These are phyloP conservation scores for Elmis aenea DNA, from an alignment of 2,888 invertebrate species.

Conservation along the genomic window DNA sequence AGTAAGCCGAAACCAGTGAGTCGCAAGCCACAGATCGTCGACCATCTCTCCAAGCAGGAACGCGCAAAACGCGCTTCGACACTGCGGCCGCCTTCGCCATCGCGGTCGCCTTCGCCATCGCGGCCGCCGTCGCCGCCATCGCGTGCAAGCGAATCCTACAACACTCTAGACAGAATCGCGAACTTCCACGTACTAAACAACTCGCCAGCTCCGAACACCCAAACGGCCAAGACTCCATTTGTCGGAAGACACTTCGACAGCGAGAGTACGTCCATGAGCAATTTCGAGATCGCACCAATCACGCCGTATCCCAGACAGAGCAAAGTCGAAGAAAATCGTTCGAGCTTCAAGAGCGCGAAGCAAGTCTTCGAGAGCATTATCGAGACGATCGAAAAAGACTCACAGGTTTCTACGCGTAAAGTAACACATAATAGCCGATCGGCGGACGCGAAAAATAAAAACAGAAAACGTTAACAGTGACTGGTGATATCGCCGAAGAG, in stretches of 20 bases:
- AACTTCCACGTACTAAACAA: conserved; percentile 30
- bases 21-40: no score
- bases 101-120: not conserved
- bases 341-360: conserved; percentile 34
- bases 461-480: no score
- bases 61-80: no score
- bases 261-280: conserved; percentile 1
- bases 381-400: no score
- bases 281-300: not conserved
- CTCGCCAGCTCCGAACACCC: conserved; percentile 10
- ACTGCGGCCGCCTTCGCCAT: not conserved
- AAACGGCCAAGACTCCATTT: conserved; percentile 3
- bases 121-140: not conserved
- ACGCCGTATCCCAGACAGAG: no score
- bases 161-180: conserved; percentile 30
- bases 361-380: conserved; percentile 29
- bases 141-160: no score
- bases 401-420: no score
- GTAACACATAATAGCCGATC: no score
- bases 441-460: no score
- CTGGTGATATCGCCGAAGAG: no score
- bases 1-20: no score
- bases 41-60: not conserved
- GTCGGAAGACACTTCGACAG: not conserved
- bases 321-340: no score